Conservation (phyloP, 2,113 vertebrate species). For the Podarcis muralis region DNA sequence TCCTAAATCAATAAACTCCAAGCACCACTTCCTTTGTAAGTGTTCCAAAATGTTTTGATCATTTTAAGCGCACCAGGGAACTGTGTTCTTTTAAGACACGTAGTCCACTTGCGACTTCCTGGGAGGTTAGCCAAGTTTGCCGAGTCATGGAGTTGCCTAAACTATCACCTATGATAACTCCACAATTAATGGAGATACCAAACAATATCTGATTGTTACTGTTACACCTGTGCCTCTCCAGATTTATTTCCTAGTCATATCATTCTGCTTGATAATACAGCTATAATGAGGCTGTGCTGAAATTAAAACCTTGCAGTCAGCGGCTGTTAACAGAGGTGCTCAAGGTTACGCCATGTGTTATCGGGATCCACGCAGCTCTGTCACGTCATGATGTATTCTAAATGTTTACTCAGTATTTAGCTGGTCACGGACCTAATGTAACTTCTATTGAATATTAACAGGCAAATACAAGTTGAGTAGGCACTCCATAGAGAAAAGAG, state of each 20-base stretch:
- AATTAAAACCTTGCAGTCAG: constrained; percentile 78
- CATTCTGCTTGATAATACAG: constrained; percentile 68
- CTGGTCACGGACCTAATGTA: constrained; percentile 87
- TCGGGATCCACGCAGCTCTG: constrained; percentile 83
- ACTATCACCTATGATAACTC: constrained; percentile 55
- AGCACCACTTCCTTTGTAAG: not conserved
- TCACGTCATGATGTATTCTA: constrained; percentile 89
- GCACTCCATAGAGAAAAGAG: not conserved
- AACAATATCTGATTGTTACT: constrained; percentile 24
- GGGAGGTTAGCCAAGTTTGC: not conserved
- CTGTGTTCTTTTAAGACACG: not conserved
- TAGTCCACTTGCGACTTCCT: not conserved
- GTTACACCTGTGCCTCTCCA: constrained; percentile 52
- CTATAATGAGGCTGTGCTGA: constrained; percentile 65
- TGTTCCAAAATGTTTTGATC: not conserved
- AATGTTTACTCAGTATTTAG: constrained; percentile 98
- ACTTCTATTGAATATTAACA: constrained; percentile 97
- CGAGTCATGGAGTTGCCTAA: not conserved
- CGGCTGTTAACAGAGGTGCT: constrained; percentile 75
- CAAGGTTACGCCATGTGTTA: constrained; percentile 87
- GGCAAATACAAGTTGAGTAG: constrained; percentile 73
- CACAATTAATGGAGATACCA: constrained; percentile 39
- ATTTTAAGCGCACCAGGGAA: not conserved
- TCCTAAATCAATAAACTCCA: not conserved
- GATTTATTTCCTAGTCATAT: constrained; percentile 62